A percentile compares a stretch with the other conserved stretches of the same genome.
phyloP scores from a whole-genome alignment of 30 jellyfish, hydroid and myxozoan species.

The Chironex yamaguchii region DNA sequence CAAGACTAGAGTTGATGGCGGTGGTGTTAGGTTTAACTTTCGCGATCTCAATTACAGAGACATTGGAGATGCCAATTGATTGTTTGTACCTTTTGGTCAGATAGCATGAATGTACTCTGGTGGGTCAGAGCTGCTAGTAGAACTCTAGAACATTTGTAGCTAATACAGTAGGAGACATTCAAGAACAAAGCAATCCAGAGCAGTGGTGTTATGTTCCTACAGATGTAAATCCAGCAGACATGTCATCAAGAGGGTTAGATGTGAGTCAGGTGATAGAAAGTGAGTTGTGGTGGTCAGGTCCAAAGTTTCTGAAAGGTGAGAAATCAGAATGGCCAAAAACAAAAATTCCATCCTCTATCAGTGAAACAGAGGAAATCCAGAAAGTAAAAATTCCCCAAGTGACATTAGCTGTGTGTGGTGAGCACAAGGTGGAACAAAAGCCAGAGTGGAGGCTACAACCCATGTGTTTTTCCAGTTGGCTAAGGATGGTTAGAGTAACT shows the following conservation, averaged over 20 bases:
- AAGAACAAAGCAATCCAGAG: not conserved
- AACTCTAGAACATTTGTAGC: too few species aligned
- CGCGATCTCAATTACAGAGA: too few species aligned
- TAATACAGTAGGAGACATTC: constrained; percentile 7
- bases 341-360: too few species aligned
- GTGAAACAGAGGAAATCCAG: too few species aligned
- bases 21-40: not conserved
- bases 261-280: not conserved
- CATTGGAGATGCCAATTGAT: not conserved
- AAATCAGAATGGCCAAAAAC: not conserved
- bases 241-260: constrained; percentile 6
- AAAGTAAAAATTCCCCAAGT: too few species aligned
- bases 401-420: too few species aligned
- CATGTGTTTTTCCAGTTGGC: too few species aligned
- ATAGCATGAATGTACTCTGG: not conserved
- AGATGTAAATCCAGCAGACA: constrained; percentile 1
- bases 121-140: not conserved
- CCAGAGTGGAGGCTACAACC: too few species aligned
- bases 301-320: not conserved
- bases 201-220: constrained; percentile 27
- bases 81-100: not conserved
- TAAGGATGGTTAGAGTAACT: too few species aligned
- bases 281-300: not conserved
- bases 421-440: too few species aligned
- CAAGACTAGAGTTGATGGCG: not conserved